Base-by-base conservation (phyloP, 2,888 invertebrate genomes). In the Baccha elongata region DNA sequence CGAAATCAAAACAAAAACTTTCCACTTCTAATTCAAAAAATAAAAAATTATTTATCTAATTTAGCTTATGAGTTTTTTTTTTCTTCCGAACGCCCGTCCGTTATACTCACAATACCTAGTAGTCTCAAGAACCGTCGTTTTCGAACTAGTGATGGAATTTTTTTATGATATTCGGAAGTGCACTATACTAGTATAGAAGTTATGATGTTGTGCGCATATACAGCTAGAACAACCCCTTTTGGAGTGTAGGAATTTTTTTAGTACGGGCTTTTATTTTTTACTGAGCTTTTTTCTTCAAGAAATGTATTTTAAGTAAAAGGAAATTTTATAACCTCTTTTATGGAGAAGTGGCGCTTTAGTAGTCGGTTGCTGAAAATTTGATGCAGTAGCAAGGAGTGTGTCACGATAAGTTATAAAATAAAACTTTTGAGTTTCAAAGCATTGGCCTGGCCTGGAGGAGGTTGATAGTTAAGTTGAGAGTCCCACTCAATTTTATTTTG, bases 71-170 rank as follows among this genome's bases (percentile, higher is more conserved):
- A 46, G 29, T 58, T 35, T 53, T 15, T 40, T 37, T 4, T 11
- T 48, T 23, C 53, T 29, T 17, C 32, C 65, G 48, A 76, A 65
- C 46, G 60, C 13, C 37, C 78, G 68, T 67, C 78, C 78, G 83
- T 75, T 74, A 55, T 68, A 19, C 44, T 2, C 29, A 58, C 17
- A 44, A 46, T 26, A 68, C 72, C 53, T 48, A 42, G 58, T 58
- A 58, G 58, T 58, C 78, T 73, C 44, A 67, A 68, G 72, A 83
- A 83, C 83, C 83, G 83, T 76, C 83, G 68, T 72, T 68, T 78
- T 76, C 72, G 52, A 76, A 83, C 83, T 83, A 83, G 72, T 78
- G 76, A 83, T 78, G 78, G 83, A 78, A 83, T 83, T 83, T 83
- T 76, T 75, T 64, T 65, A 75, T 71, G 62, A 67, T 60, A 53